Percentiles rank a stretch among this genome's conserved stretches.
Conservation (phyloP, 2,888 invertebrate species). For the Hartigia nigra region DNA sequence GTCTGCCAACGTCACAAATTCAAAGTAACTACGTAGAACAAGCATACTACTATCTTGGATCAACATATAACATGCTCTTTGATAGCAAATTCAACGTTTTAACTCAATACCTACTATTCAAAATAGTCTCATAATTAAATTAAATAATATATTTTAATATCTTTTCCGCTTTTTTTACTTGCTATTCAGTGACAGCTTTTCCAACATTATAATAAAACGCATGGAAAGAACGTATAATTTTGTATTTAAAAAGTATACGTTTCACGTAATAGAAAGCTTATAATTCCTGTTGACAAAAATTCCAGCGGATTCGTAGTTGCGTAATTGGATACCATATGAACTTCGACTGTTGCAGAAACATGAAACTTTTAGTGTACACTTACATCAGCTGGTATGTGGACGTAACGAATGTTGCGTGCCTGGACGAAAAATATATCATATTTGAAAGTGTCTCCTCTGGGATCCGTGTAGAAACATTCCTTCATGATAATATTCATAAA, state of each 20-base stretch:
- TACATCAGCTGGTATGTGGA: constrained; percentile 71
- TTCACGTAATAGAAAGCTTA: neutral
- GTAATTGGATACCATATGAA: neutral
- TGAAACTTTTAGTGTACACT: constrained; percentile 2
- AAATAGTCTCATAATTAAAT: neutral
- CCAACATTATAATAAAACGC: neutral
- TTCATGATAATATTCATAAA: constrained; percentile 76
- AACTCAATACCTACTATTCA: neutral
- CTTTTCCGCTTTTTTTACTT: neutral
- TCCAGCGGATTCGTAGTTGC: neutral
- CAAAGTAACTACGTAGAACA: neutral
- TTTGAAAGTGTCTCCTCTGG: constrained; percentile 71
- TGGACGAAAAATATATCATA: constrained; percentile 75
- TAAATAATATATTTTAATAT: neutral
- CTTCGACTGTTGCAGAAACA: constrained; percentile 13
- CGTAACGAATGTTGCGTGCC: constrained; percentile 74
- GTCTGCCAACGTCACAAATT: neutral
- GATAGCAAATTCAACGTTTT: neutral
- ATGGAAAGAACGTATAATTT: neutral
- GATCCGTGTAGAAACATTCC: constrained; percentile 74
- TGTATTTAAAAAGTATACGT: neutral
- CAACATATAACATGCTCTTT: neutral
- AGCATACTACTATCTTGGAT: neutral
- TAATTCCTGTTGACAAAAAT: neutral
- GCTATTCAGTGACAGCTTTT: neutral